Percentiles rank a stretch among this genome's conserved stretches.
Evolutionary conservation across 2,888 invertebrate species (phyloP).

Genomic region (Stramonita haemastoma): DNA sequence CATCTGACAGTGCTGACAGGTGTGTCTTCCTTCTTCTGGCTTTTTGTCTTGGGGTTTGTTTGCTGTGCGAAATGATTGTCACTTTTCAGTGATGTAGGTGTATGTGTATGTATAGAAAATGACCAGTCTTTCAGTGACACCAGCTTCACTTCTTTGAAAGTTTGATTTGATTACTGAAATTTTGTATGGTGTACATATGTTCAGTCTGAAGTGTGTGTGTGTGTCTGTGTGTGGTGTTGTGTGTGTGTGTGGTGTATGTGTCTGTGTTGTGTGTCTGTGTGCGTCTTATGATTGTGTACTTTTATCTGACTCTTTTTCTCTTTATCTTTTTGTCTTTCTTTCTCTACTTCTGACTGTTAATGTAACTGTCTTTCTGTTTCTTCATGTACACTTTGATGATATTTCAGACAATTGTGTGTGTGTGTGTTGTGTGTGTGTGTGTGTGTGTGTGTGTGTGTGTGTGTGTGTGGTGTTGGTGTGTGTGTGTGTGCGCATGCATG

Average conservation of each 20-base stretch:
- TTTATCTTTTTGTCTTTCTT: background rate
- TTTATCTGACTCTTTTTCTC: background rate
- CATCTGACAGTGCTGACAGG: slow-evolving; percentile 68
- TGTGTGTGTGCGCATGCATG: background rate
- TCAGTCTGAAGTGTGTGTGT: too few species aligned
- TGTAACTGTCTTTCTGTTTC: background rate
- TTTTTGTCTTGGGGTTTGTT: too few species aligned
- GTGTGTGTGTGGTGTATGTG: background rate
- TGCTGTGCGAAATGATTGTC: too few species aligned
- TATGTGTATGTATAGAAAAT: too few species aligned
- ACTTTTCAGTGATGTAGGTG: too few species aligned
- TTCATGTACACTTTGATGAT: background rate
- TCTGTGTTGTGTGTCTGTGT: background rate
- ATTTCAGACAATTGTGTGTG: background rate
- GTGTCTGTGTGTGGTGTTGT: slow-evolving; percentile 36
- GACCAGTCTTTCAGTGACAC: too few species aligned
- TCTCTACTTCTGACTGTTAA: background rate
- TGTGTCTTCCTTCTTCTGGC: slow-evolving; percentile 46
- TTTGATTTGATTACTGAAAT: too few species aligned
- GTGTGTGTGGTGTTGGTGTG: background rate
- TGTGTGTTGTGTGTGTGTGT: background rate
- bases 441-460: background rate
- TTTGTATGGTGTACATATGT: too few species aligned
- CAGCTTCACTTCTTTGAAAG: too few species aligned
- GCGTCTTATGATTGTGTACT: background rate